Base-by-base conservation (phyloP, 2,888 invertebrate genomes). In the Lepidochrysops patricia region DNA sequence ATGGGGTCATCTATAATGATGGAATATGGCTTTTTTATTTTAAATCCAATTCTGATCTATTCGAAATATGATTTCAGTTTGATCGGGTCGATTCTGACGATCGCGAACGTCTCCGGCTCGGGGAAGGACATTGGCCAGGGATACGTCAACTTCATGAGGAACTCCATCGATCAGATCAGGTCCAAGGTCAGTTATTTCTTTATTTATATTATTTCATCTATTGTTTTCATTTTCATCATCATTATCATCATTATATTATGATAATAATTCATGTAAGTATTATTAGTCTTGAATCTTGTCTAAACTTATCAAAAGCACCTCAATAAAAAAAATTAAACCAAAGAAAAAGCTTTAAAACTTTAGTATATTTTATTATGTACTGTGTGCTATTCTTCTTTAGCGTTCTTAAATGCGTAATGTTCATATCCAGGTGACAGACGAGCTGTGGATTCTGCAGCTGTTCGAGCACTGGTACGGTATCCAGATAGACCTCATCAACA, bases 81-180 rank as follows among this genome's bases (percentile, higher is more conserved):
- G 63, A 89, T 90, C 66, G 89, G 89, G 2, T 89, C 89, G 0
- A 85, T 90, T 63, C 70, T 90, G 66, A 89, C 88, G 60, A 90
- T 89, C 67, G 89, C 89, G 89, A 97, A 97, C 88, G 97, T 97
- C 61, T 97, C 97, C 4, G 97, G 97, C 35, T 96, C 98, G 57
- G 98, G 97, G 1, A 98, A 98, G 81, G 98, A 99, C 83, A 93
- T 98, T 82, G 99, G 99, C 2, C 97, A 98, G 80, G 96, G 97
- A 35, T 99, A 99, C 87, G 98, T 99, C 58, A 98, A 97, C 88
- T 99, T 99, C 83, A 96, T 98, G 84, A 93, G 98, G 66, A 98
- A 97, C 75, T 98, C 98, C 73, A 96, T 98, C 93, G 99, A 99
- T 90, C 98, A 98, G 90, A 96, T 99, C 70, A 92, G 98, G 74